phyloP scores from a whole-genome alignment of 2,888 invertebrate species.

The Pterobdella sp. region DNA sequence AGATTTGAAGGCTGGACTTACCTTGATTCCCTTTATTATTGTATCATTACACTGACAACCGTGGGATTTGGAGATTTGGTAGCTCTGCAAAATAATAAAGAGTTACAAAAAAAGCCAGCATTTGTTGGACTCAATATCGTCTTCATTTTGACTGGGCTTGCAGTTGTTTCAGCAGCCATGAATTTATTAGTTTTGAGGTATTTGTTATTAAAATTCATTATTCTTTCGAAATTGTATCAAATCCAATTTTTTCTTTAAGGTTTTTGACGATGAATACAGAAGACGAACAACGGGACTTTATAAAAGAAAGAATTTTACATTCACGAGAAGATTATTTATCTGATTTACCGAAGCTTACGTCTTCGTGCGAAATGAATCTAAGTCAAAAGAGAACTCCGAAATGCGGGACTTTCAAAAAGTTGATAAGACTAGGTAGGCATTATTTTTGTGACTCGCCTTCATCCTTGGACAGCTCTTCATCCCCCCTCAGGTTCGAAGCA shows the following conservation, averaged over 20 bases:
- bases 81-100: conserved; percentile 81
- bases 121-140: conserved; percentile 93
- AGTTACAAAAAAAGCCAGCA: conserved; percentile 62
- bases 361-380: neutral
- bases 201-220: neutral
- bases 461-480: neutral
- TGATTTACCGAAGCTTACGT: neutral
- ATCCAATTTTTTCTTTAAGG: neutral
- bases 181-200: conserved; percentile 80
- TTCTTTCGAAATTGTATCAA: neutral
- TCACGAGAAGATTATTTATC: neutral
- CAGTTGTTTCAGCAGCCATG: conserved; percentile 95
- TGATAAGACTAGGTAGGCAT: neutral
- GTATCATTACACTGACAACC: conserved; percentile 95
- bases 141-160: conserved; percentile 95
- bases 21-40: conserved; percentile 80
- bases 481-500: neutral
- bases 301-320: neutral
- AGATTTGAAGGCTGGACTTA: conserved; percentile 92
- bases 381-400: neutral
- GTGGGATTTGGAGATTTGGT: conserved; percentile 98
- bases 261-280: conserved; percentile 98
- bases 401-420: neutral
- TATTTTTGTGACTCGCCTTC: neutral
- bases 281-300: conserved; percentile 69